Base-by-base conservation (phyloP, 2,888 invertebrate species). In the Drosophila multiciliata region DNA sequence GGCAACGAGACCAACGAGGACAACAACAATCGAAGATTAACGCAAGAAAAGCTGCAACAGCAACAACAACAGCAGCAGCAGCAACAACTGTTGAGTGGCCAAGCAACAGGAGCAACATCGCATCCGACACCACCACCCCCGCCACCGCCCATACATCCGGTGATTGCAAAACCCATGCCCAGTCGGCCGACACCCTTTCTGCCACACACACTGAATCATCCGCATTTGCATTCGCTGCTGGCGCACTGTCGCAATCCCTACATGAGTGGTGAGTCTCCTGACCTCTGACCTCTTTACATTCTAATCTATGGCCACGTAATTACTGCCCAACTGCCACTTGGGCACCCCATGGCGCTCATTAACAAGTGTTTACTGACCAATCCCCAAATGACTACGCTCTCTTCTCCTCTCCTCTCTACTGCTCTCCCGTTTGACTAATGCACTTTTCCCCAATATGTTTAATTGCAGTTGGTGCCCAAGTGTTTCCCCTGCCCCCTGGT, bases 221-320 rank as follows among this genome's bases (percentile, higher is more conserved):
- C 96, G 89, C 97, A 97, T 93, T 95, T 98, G 90, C 97, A 97
- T 92, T 95, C 96, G 15, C 93, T 96, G 74, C 94, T 97, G 91
- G 96, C 97, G 45, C 97, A 97, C 92, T 96, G 98, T 91, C 94
- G 95, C 86, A 96, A 97, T 92, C 97, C 97, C 48, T 98, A 98
- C 92, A 95, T 98, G 93, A 96, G 97, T 87, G 93, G 93, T 93
- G 87, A 92, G 91, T 91, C 60, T 42, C 38, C 55, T 12, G 38
- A 20, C 29, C 26, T 23, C 8, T 38, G 26, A 54, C 23, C 45
- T 45, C 15, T 45, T 45, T 38, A 20, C 36, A 42, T 29, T 42
- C 57, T 53, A 80, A 54, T 76, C 76, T 65, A 80, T 49, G 58
- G 50, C 49, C 54, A 54, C 40, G 65, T 82, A 83, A 82, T 86